Percentiles rank a stretch among this genome's conserved stretches.
Conservation (phyloP, 2,888 invertebrate genomes). For the Neoaliturus tenellus region DNA sequence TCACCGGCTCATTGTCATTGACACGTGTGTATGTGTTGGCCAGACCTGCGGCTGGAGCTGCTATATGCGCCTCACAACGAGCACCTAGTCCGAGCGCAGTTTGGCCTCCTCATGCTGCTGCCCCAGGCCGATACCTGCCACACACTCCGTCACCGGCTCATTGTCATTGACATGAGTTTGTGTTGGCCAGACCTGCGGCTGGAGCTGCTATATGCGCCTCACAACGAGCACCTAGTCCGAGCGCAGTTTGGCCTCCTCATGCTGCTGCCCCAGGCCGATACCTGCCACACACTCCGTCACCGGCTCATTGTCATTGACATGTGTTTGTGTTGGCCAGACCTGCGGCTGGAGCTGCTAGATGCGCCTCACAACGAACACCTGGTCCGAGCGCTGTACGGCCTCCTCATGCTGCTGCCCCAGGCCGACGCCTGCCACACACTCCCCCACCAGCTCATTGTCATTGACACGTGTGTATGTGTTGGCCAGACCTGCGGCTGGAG, state of each 20-base stretch:
- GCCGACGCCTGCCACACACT: conserved; percentile 96
- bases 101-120: conserved; percentile 96
- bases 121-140: conserved; percentile 99
- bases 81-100: conserved; percentile 90
- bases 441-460: conserved; percentile 77
- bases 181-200: conserved; percentile 88
- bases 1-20: no score
- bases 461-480: conserved; percentile 45
- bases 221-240: conserved; percentile 87
- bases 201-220: conserved; percentile 88
- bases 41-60: conserved; percentile 95
- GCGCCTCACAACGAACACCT: conserved; percentile 85
- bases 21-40: neutral
- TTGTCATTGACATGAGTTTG: neutral
- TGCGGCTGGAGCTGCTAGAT: conserved; percentile 93
- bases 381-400: conserved; percentile 92
- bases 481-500: conserved; percentile 92
- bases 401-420: conserved; percentile 98
- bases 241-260: conserved; percentile 97
- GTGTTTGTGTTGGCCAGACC: conserved; percentile 77
- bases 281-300: conserved; percentile 90
- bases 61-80: conserved; percentile 86
- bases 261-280: conserved; percentile 98
- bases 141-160: conserved; percentile 85
- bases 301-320: no score